These are phyloP conservation scores for Grammomys dolichurus DNA, from an alignment of 2,113 vertebrate species.

Conservation along the genomic window DNA sequence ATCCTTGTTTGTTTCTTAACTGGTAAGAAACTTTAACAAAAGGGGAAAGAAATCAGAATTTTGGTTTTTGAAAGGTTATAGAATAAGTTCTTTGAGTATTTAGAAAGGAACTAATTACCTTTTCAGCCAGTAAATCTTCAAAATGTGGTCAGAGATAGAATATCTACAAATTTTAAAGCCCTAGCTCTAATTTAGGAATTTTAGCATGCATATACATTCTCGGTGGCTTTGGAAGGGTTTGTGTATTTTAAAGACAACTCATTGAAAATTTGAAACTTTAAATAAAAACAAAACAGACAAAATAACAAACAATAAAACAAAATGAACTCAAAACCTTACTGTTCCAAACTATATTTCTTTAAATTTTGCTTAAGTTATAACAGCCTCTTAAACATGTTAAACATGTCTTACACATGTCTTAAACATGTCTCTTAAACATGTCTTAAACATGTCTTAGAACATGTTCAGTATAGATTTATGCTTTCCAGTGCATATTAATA, in stretches of 20 bases:
- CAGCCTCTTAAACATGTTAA: neutral
- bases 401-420: too few relatives aligned
- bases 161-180: neutral
- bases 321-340: neutral
- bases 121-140: constrained; percentile 22
- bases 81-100: neutral
- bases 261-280: neutral
- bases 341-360: neutral
- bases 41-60: neutral
- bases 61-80: constrained; percentile 1
- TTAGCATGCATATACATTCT: neutral
- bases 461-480: neutral
- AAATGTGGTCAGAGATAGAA: constrained; percentile 14
- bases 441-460: too few relatives aligned
- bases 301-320: neutral
- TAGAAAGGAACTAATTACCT: neutral
- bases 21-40: constrained; percentile 23
- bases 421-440: too few relatives aligned
- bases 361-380: neutral
- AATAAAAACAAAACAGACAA: neutral
- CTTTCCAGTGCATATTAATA: constrained; percentile 24
- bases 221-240: neutral
- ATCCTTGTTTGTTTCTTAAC: neutral
- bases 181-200: constrained; percentile 28
- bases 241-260: neutral